Base-by-base conservation (phyloP, 2,113 vertebrate species). In the Orthonyx spaldingii region DNA sequence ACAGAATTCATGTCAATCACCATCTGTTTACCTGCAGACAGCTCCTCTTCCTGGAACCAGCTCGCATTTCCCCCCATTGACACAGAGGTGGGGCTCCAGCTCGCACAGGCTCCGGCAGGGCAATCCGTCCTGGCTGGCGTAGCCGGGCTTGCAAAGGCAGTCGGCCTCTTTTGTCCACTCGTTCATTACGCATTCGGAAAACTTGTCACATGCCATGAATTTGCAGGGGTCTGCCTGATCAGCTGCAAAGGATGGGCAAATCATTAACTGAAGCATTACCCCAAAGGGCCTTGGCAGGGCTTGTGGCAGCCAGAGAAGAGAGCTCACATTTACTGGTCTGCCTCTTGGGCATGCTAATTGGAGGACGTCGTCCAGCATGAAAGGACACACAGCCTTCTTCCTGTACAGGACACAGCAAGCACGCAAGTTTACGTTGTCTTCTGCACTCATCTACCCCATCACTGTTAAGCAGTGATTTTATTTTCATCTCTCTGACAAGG, bases 181-280 rank as follows among this genome's bases (percentile, higher is more conserved):
- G 16, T 98, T 98, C 77, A 87, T 96, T 32, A 97, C 9, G 52
- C 99, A 99, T 75, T 97, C 97, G 0, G 99, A 98, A 42, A 98
- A 98, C 57, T 98, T 93, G 0, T 98, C 98, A 17, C 99, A 99
- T 17, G 98, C 98, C 98, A 98, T 96, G 97, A 99, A 99, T 95
- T 98, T 99, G 97, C 99, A 99, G 35, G 98, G 98, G 55, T 99
- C 98, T 12, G 98, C 98, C 95, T 95, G 98, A 76, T 99, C 99
- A n/a, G 98, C 99, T 99, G 98, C 19, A 97, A 96, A 92, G 74
- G 93, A 44, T 18, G 76, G 63, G 37, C 24, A 84, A 82, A 74
- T 84, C n/a, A 24, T 95, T 91, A 95, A 42, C 13, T 32, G 66
- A 6, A 18, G 33, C 11, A 2, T 69, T 42, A 35, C 9, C 47